Base-by-base conservation (phyloP, 2,113 vertebrate species). In the Oncorhynchus kisutch region DNA sequence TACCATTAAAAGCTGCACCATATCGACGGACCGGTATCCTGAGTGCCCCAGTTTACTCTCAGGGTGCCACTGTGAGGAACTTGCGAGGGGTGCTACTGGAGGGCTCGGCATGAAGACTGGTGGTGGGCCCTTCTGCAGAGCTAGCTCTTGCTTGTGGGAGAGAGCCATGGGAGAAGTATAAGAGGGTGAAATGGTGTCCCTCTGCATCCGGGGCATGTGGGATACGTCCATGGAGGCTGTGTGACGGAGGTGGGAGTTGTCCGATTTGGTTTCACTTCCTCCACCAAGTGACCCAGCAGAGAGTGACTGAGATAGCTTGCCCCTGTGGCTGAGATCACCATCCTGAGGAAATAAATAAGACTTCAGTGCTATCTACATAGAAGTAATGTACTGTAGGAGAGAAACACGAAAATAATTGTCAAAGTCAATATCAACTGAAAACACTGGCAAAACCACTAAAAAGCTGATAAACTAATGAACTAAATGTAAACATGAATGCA, bases 1-100 rank as follows among this genome's bases (percentile, higher is more conserved):
- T 90, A 98, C 98, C 75, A 95, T 98, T 68, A 99, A 88, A 13
- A 99, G 96, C 79, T 99, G 97, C 79, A 97, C 96, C 96, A 96
- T 98, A 75, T 99, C 97, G 84, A 97, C 93, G 0, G 96, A 95
- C 71, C 94, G 93, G 87, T 96, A 96, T 0, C 94, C 91, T 24
- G 89, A 85, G 81, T 92, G 93, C 27, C 96, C 97, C 39, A 94
- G 91, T 72, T 96, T 97, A 45, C 93, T 82, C 60, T 98, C 96
- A 0, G 93, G 48, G 67, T 94, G 94, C 6, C 88, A 83, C 81
- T 90, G 85, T 64, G 87, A 64, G 86, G 89, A 81, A 90, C 92
- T 1, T 89, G 93, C 8, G 83, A 91, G 3, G 80, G 90, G 31
- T 64, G 79, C 84, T 1, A 92, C 83, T 71, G 92, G 88, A 0